Percentiles rank a stretch among this genome's conserved stretches.
Evolutionary conservation across 30 jellyfish, hydroid and myxozoan species (phyloP).

Genomic region (Mastigias papua): DNA sequence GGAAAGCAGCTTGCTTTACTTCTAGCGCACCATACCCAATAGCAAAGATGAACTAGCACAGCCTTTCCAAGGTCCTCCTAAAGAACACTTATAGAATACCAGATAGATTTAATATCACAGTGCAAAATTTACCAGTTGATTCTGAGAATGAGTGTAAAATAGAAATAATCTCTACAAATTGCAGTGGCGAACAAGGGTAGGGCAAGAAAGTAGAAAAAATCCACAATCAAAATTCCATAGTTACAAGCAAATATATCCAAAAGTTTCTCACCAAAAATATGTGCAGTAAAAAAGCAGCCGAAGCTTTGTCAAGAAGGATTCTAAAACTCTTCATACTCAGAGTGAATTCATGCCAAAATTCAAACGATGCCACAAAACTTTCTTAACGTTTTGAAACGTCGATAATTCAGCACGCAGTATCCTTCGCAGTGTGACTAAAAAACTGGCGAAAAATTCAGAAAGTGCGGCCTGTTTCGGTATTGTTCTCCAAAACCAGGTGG

Average conservation of each 20-base stretch:
- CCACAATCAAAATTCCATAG: neutral
- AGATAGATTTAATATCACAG: no score
- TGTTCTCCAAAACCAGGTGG: constrained; percentile 11
- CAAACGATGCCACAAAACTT: neutral
- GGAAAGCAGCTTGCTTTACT: no score
- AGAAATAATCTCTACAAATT: no score
- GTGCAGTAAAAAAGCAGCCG: constrained; percentile 32
- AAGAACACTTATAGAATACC: no score
- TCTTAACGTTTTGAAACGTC: neutral
- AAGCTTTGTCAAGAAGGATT: constrained; percentile 26
- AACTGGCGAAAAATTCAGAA: neutral
- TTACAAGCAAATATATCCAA: neutral
- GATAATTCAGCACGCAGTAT: neutral
- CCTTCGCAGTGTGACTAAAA: neutral
- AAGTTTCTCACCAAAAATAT: constrained; percentile 29
- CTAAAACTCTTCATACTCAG: constrained; percentile 10
- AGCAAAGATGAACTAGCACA: no score
- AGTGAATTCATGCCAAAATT: neutral
- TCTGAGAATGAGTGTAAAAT: no score
- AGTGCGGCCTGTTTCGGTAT: neutral
- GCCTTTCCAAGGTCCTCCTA: no score
- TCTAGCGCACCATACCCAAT: no score
- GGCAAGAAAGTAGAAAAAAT: no score
- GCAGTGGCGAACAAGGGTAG: no score
- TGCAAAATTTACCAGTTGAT: no score